Base-by-base conservation (phyloP, 2,888 invertebrate genomes). In the Silvanus unidentatus region DNA sequence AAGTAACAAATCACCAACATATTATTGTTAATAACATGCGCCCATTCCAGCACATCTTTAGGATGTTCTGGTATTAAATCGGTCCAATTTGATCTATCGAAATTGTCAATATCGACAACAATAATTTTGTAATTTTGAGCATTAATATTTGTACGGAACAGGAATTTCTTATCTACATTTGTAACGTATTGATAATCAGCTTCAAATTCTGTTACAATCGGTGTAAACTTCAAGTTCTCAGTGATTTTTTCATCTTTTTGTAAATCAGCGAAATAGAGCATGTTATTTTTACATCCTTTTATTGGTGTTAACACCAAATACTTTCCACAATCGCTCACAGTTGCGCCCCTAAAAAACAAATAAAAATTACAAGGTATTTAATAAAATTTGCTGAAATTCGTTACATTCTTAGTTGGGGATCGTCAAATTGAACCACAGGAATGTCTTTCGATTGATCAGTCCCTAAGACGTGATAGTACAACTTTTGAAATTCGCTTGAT, bases 131-230 rank as follows among this genome's bases (percentile, higher is more conserved):
- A 95, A 72, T 93, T 93, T 4, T 95, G 90, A 1, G 98, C 90
- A 70, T 91, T 80, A 71, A 90, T 89, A 73, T 98, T 97, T 14
- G 98, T 97, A 37, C 88, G 84, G 71, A 98, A 89, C 63, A 89
- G 81, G 53, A 87, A 86, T 57, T 85, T 78, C 0, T 84, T 78
- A 1, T 84, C 94, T 51, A 86, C 82, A 70, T 95, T 97, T 15
- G 94, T 90, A 12, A 98, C 75, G 67, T 94, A 97, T 75, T 93
- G 88, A 71, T 91, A 97, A 71, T 95, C 95, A 1, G 94, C 90
- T 71, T 95, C 93, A 68, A 95, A 87, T 69, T 88, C 86, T 62
- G 84, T 83, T 42, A 97, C 86, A 53, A 98, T 79, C 68, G 88
- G 86, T 41, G 81, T 85, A 43, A 94, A 78, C 6, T 80, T 73